phyloP scores from a whole-genome alignment of 1,140 invertebrate species.

The Rhagoletis zephyria region DNA sequence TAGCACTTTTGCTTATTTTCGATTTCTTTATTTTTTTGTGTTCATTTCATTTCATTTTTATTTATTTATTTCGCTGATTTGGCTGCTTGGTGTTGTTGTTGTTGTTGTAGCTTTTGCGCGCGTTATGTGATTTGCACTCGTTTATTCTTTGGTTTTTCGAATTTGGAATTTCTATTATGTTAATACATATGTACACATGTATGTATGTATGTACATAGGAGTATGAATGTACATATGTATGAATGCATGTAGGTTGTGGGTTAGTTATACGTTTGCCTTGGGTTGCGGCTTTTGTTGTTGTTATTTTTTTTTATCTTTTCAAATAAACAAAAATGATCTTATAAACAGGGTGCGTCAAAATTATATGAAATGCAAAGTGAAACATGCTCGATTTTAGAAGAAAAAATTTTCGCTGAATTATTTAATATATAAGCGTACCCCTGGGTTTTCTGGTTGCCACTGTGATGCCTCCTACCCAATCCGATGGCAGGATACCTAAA shows the following conservation, averaged over 20 bases:
- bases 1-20: constrained; percentile 57
- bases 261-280: constrained; percentile 22
- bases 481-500: too few relatives aligned
- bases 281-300: not conserved
- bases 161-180: constrained; percentile 39
- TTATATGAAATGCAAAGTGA: not conserved
- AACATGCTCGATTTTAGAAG: too few relatives aligned
- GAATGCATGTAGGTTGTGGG: constrained; percentile 3
- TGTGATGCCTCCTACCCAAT: too few relatives aligned
- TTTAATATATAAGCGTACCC: too few relatives aligned
- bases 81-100: constrained; percentile 3
- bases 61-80: constrained; percentile 34
- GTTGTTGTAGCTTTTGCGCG: constrained; percentile 28
- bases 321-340: not conserved
- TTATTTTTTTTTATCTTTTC: not conserved
- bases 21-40: constrained; percentile 49
- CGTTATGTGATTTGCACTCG: not conserved
- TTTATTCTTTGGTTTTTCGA: constrained; percentile 22
- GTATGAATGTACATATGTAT: not conserved
- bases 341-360: not conserved
- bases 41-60: not conserved
- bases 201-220: not conserved
- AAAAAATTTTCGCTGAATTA: too few relatives aligned
- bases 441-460: too few relatives aligned
- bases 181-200: not conserved